Evolutionary conservation across 1,140 invertebrate genomes (phyloP).

Genomic region (Drosophila malerkotliana): DNA sequence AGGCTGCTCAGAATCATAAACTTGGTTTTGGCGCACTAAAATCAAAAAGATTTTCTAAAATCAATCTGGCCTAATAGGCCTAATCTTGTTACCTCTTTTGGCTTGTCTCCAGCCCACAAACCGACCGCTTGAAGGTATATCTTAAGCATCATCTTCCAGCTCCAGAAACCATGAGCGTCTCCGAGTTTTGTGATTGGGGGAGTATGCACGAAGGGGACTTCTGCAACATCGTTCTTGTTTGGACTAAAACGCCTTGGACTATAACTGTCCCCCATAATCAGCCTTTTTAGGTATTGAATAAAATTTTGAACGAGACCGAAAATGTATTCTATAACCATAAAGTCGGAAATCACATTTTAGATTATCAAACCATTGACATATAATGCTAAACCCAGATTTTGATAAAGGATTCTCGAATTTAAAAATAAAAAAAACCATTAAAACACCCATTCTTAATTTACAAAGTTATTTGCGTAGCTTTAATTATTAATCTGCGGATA

Average conservation of each 20-base stretch:
- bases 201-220: not conserved
- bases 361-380: conserved; percentile 2
- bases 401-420: no score
- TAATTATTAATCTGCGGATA: conserved; percentile 61
- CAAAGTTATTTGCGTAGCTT: conserved; percentile 20
- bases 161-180: conserved; percentile 35
- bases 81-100: conserved; percentile 16
- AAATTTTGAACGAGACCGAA: conserved; percentile 25
- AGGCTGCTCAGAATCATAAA: conserved; percentile 33
- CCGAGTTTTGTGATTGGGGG: conserved; percentile 33
- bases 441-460: not conserved
- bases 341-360: not conserved
- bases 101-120: conserved; percentile 16
- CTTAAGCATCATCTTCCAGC: conserved; percentile 29
- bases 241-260: not conserved
- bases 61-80: no score
- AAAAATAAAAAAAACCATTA: not conserved
- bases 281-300: not conserved
- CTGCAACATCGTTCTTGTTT: not conserved
- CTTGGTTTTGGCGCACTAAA: conserved; percentile 28
- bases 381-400: not conserved
- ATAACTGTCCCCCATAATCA: conserved; percentile 20
- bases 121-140: conserved; percentile 27
- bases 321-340: conserved; percentile 19
- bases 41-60: not conserved